A percentile compares a stretch with the other conserved stretches of the same genome.
Conservation (phyloP, 2,797 vertebrate genomes). For the Eulemur rubriventer region DNA sequence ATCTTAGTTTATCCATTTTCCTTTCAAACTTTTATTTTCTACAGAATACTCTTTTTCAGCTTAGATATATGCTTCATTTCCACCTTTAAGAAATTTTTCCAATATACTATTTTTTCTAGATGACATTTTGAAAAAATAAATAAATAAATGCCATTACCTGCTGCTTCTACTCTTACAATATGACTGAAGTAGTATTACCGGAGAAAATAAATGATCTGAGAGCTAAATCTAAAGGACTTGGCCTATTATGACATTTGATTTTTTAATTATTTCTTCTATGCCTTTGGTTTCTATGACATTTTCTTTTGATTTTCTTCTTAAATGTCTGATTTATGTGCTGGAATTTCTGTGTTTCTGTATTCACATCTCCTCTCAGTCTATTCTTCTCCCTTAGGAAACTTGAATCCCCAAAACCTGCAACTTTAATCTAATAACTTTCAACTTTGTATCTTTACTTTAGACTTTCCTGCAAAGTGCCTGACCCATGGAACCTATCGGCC, state of each 20-base stretch:
- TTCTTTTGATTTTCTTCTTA: neutral
- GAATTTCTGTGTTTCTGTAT: neutral
- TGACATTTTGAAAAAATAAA: neutral
- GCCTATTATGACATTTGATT: neutral
- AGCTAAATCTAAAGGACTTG: neutral
- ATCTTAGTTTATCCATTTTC: neutral
- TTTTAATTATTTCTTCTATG: neutral
- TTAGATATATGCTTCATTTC: neutral
- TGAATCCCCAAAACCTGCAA: neutral
- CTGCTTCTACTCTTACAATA: neutral
- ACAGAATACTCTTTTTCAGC: neutral
- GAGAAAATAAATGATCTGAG: neutral
- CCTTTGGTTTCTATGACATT: neutral
- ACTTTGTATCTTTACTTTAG: neutral
- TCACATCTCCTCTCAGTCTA: neutral
- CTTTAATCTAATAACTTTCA: neutral
- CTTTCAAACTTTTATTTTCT: constrained; percentile 2
- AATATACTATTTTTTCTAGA: neutral
- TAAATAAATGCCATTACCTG: neutral
- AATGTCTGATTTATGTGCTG: neutral
- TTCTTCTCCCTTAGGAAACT: neutral
- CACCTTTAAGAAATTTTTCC: neutral
- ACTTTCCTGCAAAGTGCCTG: neutral
- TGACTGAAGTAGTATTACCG: neutral
- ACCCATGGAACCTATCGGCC: neutral